Evolutionary conservation across 2,113 vertebrate genomes (phyloP).

Genomic region (Eleginops maclovinus): DNA sequence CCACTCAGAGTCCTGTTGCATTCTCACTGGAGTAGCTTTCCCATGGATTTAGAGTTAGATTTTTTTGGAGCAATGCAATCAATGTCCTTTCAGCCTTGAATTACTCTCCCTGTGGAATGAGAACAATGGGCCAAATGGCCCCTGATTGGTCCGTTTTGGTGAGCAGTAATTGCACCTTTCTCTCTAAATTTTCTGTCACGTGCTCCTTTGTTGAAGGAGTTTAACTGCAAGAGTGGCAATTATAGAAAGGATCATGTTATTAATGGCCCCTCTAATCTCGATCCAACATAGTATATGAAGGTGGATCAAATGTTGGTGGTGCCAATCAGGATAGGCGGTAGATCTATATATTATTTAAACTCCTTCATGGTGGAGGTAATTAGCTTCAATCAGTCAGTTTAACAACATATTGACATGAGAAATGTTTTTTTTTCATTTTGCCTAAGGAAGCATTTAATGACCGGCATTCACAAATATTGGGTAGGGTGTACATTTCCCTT

Average conservation of each 20-base stretch:
- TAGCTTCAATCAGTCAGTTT: too few species aligned
- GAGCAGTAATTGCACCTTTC: slow-evolving; percentile 31
- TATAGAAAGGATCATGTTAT: not conserved
- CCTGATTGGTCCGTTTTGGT: slow-evolving; percentile 32
- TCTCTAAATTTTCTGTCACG: not conserved
- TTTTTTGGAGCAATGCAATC: slow-evolving; percentile 56
- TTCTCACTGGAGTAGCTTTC: slow-evolving; percentile 50
- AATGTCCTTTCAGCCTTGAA: slow-evolving; percentile 59
- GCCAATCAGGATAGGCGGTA: too few species aligned
- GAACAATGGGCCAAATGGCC: slow-evolving; percentile 21
- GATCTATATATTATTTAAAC: too few species aligned
- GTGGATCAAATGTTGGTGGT: too few species aligned
- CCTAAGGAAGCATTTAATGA: too few species aligned
- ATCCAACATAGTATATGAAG: too few species aligned
- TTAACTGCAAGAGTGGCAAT: not conserved
- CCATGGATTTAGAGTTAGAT: slow-evolving; percentile 48
- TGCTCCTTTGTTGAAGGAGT: slow-evolving; percentile 18
- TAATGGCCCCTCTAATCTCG: not conserved
- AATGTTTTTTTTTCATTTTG: too few species aligned
- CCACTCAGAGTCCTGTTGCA: slow-evolving; percentile 60
- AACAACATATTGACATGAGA: too few species aligned
- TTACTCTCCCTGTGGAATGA: slow-evolving; percentile 17
- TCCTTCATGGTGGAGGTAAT: too few species aligned
- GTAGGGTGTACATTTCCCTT: too few species aligned
- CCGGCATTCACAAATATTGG: too few species aligned